Percentiles rank a stretch among this genome's conserved stretches.
phyloP scores from a whole-genome alignment of 2,888 invertebrate species.

The Uloborus plumipes region DNA sequence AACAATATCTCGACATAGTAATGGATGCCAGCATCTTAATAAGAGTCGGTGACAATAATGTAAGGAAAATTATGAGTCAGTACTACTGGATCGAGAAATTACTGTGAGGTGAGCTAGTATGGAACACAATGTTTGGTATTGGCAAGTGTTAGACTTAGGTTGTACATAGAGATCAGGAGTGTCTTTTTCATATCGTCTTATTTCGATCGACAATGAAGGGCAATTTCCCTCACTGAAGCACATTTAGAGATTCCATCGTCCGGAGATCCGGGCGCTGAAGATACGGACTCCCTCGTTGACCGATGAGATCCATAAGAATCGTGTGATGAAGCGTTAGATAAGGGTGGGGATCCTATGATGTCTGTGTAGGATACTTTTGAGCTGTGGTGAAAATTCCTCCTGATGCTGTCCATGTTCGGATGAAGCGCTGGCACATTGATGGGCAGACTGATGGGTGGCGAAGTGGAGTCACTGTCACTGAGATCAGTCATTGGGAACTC shows the following conservation, averaged over 20 bases:
- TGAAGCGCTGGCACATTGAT: conserved; percentile 55
- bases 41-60: conserved; percentile 4
- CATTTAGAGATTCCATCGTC: conserved; percentile 55
- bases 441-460: conserved; percentile 38
- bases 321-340: conserved; percentile 49
- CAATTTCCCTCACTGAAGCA: conserved; percentile 40
- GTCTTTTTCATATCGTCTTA: conserved; percentile 6
- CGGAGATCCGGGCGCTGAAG: conserved; percentile 35
- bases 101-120: background rate
- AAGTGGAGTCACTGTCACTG: conserved; percentile 53
- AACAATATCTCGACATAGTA: background rate
- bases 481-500: conserved; percentile 60
- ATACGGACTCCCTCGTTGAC: conserved; percentile 18
- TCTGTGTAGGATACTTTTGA: conserved; percentile 41
- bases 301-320: conserved; percentile 59
- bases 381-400: conserved; percentile 21
- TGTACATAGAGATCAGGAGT: conserved; percentile 1
- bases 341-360: conserved; percentile 41
- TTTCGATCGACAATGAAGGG: conserved; percentile 43
- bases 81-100: no score
- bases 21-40: conserved; percentile 41
- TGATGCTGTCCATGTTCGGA: conserved; percentile 30
- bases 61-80: background rate
- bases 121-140: conserved; percentile 12
- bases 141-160: background rate